These are phyloP conservation scores for Anthoscopus minutus DNA, from an alignment of 2,113 vertebrate species.

Conservation along the genomic window DNA sequence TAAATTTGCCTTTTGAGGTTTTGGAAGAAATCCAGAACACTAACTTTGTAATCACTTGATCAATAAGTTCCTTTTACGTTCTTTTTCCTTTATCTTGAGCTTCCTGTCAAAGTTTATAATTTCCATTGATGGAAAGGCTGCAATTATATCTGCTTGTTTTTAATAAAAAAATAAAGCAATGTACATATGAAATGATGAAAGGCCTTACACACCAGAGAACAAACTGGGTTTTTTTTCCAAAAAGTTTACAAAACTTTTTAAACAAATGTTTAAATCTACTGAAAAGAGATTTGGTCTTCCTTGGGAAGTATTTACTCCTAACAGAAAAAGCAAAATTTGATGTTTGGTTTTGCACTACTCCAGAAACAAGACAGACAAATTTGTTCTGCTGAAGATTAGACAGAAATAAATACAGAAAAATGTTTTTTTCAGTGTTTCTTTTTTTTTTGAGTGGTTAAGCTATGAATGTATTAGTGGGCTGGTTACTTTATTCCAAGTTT, in stretches of 20 bases:
- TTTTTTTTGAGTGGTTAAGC: background rate
- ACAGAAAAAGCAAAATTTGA: background rate
- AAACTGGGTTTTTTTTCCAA: too few relatives aligned
- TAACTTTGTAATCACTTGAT: background rate
- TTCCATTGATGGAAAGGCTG: background rate
- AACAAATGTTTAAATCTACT: background rate
- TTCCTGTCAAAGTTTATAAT: background rate
- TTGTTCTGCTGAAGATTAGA: background rate
- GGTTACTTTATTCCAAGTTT: background rate
- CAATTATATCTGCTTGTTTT: background rate
- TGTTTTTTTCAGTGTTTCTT: background rate
- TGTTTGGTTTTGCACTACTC: background rate
- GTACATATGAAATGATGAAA: background rate
- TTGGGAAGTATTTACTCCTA: background rate
- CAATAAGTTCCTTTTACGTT: background rate
- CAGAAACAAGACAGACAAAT: background rate
- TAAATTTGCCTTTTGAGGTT: background rate
- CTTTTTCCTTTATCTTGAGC: background rate
- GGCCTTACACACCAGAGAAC: background rate
- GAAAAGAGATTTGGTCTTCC: background rate
- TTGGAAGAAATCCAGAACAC: background rate
- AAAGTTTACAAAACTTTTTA: too few relatives aligned
- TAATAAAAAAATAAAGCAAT: background rate
- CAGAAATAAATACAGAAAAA: background rate
- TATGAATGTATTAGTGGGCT: background rate